phyloP scores from a whole-genome alignment of 2,113 vertebrate genomes.

The Opisthocomus hoazin region DNA sequence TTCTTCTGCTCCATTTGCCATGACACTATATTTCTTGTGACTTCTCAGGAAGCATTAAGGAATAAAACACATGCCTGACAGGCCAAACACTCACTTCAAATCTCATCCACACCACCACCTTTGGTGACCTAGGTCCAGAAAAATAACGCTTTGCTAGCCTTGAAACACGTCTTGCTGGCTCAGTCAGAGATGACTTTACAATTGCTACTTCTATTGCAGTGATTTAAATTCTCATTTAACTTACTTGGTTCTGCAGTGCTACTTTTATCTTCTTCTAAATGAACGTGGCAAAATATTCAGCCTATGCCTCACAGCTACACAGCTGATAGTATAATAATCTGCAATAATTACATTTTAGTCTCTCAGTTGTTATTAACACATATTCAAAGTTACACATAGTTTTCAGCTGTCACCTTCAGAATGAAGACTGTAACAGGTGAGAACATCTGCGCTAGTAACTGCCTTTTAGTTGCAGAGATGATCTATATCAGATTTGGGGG shows the following conservation, averaged over 20 bases:
- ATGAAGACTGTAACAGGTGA: conserved; percentile 44
- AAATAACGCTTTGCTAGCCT: background rate
- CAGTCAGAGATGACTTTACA: background rate
- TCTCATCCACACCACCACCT: background rate
- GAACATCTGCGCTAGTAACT: conserved; percentile 63
- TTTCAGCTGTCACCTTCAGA: conserved; percentile 53
- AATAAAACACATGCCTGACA: background rate
- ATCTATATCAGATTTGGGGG: background rate
- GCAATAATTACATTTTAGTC: conserved; percentile 59
- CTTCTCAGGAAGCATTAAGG: background rate
- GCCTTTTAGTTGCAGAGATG: conserved; percentile 54
- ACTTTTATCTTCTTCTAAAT: conserved; percentile 63
- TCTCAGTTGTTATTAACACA: conserved; percentile 61
- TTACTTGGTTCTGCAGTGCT: conserved; percentile 9
- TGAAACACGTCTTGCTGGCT: background rate
- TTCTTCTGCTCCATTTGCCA: background rate
- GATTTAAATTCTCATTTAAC: conserved; percentile 16
- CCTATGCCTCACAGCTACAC: conserved; percentile 36
- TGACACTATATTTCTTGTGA: background rate
- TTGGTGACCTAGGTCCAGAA: background rate
- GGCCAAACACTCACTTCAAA: background rate
- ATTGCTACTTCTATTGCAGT: background rate
- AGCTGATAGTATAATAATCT: conserved; percentile 66
- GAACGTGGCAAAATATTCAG: conserved; percentile 34
- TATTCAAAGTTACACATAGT: conserved; percentile 46